Base-by-base conservation (phyloP, 2,113 vertebrate species). In the Callorhinus ursinus region DNA sequence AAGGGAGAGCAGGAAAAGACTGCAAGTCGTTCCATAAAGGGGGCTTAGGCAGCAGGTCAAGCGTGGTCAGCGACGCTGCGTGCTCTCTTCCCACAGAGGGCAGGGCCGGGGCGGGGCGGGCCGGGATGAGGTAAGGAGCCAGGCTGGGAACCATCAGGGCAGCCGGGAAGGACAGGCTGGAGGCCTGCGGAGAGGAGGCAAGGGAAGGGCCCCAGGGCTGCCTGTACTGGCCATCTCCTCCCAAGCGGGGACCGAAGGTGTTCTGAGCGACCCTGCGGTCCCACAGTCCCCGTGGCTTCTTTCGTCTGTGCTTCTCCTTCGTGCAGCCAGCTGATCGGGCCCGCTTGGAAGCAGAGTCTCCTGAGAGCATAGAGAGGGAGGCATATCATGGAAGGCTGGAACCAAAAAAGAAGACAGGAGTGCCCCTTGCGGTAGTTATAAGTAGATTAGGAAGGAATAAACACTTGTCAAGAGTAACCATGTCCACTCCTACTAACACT, bases 241-340 rank as follows among this genome's bases (percentile, higher is more conserved):
- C 86, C 9, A 71, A 65, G 33, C 49, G 93, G 1, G 97, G 98
- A 90, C 98, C 97, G 93, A 69, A 55, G 61, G 82, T 97, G 26
- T 97, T 97, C 33, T 53, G 98, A 4, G 98, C 98, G 51, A 97
- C 88, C 4, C 97, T 98, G 96, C 98, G 98, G 96, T 98, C 98
- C 0, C 95, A 98, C 0, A 98, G 99, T 55, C 90, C 98, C 7
- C 98, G 98, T 21, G 98, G 97, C 96, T 99, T 99, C 95, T 99
- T 98, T 1, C 98, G 97, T 96, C 98, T 99, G 98, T 98, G 98
- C 97, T 98, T 99, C 93, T 98, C 98, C 93, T 98, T 99, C 97
- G 98, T 99, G 96, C 96, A 98, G 19, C 96, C 98, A 9, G 98
- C 96, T 0, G 97, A 93, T 6, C 96, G 98, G 83, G 97, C 80